A percentile compares a stretch with the other conserved stretches of the same genome.
Conservation (phyloP, 2,797 vertebrate genomes). For the Parotocinclus haroldoi region DNA sequence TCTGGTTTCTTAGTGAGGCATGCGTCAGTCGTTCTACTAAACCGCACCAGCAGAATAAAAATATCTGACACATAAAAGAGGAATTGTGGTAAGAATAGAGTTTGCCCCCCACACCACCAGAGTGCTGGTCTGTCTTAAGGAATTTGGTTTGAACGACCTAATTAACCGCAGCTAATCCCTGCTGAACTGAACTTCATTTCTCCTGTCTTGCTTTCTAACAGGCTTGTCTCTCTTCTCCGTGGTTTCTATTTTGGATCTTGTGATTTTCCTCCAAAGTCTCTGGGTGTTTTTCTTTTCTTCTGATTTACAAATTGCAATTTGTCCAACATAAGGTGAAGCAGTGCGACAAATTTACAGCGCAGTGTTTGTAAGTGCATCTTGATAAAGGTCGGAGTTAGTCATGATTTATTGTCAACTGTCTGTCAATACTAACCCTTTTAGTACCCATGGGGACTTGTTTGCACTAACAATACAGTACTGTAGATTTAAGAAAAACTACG, state of each 20-base stretch:
- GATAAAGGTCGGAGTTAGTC: too few relatives aligned
- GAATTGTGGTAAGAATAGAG: constrained; percentile 34
- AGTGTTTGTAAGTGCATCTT: too few relatives aligned
- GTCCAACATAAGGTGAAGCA: neutral
- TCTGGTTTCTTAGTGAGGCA: constrained; percentile 21
- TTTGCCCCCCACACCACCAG: neutral
- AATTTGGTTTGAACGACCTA: constrained; percentile 21
- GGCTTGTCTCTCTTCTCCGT: neutral
- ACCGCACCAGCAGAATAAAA: constrained; percentile 38
- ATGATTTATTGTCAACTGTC: too few relatives aligned
- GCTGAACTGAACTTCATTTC: constrained; percentile 14
- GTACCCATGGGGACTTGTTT: too few relatives aligned
- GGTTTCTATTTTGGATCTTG: constrained; percentile 23
- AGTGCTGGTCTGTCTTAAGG: constrained; percentile 9
- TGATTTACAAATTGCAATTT: neutral
- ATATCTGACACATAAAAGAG: constrained; percentile 36
- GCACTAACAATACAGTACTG: too few relatives aligned
- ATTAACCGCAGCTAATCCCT: constrained; percentile 28
- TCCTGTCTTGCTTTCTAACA: constrained; percentile 14
- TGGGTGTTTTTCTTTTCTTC: constrained; percentile 29
- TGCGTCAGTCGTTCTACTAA: constrained; percentile 33
- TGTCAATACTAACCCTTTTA: too few relatives aligned
- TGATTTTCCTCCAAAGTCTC: constrained; percentile 26
- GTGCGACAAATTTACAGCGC: too few relatives aligned
- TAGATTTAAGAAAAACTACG: too few relatives aligned